Evolutionary conservation across 2,888 invertebrate species (phyloP).

Genomic region (Harpalus rufipes): DNA sequence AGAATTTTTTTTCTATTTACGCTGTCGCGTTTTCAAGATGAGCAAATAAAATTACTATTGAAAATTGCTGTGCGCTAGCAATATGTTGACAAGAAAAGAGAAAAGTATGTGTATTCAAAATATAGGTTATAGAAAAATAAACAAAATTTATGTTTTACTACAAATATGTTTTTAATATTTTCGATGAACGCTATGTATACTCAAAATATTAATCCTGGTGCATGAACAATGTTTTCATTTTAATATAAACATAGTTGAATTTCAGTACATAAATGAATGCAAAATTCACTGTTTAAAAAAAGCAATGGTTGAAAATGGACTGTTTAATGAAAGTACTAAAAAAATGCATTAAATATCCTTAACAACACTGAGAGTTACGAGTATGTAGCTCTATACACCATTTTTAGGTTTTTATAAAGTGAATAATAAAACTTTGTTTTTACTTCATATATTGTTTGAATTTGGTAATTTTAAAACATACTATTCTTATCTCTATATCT

Average conservation of each 20-base stretch:
- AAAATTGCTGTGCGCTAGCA: slow-evolving; percentile 4
- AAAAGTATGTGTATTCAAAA: neutral
- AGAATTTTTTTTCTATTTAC: slow-evolving; percentile 13
- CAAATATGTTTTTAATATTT: neutral
- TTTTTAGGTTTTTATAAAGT: too few species aligned
- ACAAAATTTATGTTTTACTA: neutral
- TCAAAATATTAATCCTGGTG: neutral
- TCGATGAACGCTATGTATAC: neutral
- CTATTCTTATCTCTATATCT: too few species aligned
- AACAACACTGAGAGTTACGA: neutral
- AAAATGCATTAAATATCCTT: neutral
- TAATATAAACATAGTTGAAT: neutral
- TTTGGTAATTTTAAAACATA: too few species aligned
- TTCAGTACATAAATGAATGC: neutral
- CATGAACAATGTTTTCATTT: neutral
- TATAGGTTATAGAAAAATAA: neutral
- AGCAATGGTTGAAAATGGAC: neutral
- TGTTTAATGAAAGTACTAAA: neutral
- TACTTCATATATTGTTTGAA: too few species aligned
- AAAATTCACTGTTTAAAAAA: neutral
- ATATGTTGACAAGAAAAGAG: neutral
- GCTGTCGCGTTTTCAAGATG: slow-evolving; percentile 1
- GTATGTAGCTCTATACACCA: neutral
- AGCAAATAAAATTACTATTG: slow-evolving; percentile 31
- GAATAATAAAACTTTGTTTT: too few species aligned